Conservation (phyloP, 2,113 vertebrate species). For the Spea bombifrons region DNA sequence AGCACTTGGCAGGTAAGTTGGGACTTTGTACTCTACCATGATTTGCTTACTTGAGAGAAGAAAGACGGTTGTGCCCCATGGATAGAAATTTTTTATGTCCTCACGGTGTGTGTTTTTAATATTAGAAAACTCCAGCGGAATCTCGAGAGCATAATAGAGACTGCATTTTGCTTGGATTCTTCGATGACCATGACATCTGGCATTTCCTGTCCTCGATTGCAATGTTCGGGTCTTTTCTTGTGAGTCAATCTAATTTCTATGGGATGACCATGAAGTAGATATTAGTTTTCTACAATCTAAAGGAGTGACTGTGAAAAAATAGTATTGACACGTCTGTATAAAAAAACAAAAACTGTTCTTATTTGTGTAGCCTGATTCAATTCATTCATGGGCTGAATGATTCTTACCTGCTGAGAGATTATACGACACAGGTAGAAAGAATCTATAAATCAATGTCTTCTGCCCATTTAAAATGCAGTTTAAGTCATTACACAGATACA, state of each 20-base stretch:
- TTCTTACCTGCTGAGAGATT: too few species aligned
- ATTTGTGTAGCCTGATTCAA: too few species aligned
- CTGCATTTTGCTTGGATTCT: conserved; percentile 91
- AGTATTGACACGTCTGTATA: not conserved
- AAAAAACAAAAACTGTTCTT: too few species aligned
- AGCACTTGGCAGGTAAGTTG: conserved; percentile 94
- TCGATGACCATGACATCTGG: conserved; percentile 97
- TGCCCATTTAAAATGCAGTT: too few species aligned
- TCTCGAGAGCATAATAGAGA: conserved; percentile 94
- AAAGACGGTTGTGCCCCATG: not conserved
- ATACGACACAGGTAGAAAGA: too few species aligned
- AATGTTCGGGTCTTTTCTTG: conserved; percentile 97
- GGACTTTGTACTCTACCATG: too few species aligned
- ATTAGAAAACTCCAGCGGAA: conserved; percentile 92
- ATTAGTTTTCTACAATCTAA: not conserved
- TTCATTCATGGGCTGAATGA: too few species aligned
- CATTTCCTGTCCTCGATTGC: conserved; percentile 97
- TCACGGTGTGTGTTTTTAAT: rapidly evolving
- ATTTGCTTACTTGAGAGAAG: too few species aligned
- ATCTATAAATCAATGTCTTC: too few species aligned
- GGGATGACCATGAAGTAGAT: not conserved
- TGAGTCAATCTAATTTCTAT: conserved; percentile 51
- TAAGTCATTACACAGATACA: too few species aligned
- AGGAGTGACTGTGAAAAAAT: not conserved
- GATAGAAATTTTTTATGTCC: not conserved